Conservation (phyloP, 2,888 invertebrate species). For the Chrysolina americana region DNA sequence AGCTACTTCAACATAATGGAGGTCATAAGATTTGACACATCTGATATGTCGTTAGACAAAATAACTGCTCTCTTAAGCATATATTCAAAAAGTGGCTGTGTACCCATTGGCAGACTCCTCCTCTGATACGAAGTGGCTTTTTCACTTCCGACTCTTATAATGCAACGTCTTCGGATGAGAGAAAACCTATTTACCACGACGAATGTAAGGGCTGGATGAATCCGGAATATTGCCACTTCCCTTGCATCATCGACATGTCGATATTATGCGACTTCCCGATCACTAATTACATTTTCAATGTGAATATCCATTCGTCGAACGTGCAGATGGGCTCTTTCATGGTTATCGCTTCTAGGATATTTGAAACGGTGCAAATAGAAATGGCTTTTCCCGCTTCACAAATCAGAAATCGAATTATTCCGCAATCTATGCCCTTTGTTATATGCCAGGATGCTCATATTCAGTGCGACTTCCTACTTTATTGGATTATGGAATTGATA, state of each 20-base stretch:
- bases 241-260: background rate
- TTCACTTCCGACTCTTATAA: no score
- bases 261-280: background rate
- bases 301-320: background rate
- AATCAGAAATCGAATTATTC: conserved; percentile 6
- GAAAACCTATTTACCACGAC: background rate
- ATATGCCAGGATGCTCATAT: background rate
- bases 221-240: background rate
- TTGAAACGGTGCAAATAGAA: background rate
- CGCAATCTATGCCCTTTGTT: conserved; percentile 3
- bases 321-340: background rate
- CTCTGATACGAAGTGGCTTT: no score
- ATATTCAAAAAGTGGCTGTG: no score
- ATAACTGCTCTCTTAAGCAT: no score
- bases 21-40: no score
- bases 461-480: background rate
- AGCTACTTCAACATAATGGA: no score
- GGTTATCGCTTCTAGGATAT: background rate
- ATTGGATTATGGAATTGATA: background rate
- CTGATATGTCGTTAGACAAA: no score
- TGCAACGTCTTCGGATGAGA: background rate
- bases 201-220: background rate
- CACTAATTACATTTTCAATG: conserved; percentile 3
- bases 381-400: conserved; percentile 4
- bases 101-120: no score